Evolutionary conservation across 2,797 vertebrate genomes (phyloP), one percentile per base, ranked within the genome.

Genomic region (Eupleurogrammus muticus): DNA sequence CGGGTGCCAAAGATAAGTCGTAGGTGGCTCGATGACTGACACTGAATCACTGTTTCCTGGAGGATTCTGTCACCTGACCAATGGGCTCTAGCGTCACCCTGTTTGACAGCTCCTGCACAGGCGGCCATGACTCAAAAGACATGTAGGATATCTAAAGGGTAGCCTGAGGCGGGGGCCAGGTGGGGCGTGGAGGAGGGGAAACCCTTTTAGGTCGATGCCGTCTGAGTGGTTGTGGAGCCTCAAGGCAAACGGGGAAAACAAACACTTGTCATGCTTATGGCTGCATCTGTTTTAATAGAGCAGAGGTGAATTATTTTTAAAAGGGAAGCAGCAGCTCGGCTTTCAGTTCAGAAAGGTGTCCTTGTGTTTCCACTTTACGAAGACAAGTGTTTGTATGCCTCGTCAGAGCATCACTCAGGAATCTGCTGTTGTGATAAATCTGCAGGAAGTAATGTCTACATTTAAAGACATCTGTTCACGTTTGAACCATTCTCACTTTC

Each of bases 191-290:
- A 64, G 73, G 42, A 66, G 40, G 38, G 72, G 49, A 61, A 72
- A 58, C 53, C 55, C 40, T 81, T 84, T 77, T 54, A 60, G 55
- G 60, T 68, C 73, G 23, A 56, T 75, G 34, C 52, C 56, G 28
- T 74, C 65, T 63, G 72, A 85, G 80, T 74, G 76, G 64, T 59
- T 80, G 21, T 71, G 50, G 57, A 80, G 67, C 73, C 75, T 70
- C 11, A 13, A 62, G 76, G 66, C 47, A 66, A 66, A n/a, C n/a
- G 68, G 14, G 1, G 47, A 75, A 40, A 73, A 52, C 40, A 61
- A 65, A 50, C 44, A 38, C 38, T 69, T n/a, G 48, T 65, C 51
- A 51, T 52, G 54, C 49, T 66, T 44, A 58, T 36, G 17, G 7
- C 48, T 47, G 1, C 54, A 23, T 72, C 9, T 52, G 36, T 49